Percentiles rank a stretch among this genome's conserved stretches.
Conservation (phyloP, 2,113 vertebrate genomes). For the Callionymus lyra region DNA sequence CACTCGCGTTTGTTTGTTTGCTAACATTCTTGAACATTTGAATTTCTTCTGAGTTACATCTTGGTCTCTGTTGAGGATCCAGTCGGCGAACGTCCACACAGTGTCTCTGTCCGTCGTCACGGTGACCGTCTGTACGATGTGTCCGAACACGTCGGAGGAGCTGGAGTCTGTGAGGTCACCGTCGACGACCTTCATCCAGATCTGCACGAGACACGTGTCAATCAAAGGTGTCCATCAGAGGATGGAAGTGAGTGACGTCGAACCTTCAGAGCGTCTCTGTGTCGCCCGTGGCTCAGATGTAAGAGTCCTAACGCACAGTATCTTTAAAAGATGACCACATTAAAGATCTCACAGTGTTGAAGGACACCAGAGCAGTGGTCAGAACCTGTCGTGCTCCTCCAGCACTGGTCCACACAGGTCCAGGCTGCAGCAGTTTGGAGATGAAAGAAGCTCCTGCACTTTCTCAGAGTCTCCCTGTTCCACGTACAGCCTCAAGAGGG, state of each 20-base stretch:
- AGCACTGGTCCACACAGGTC: conserved; percentile 38
- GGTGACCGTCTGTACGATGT: conserved; percentile 48
- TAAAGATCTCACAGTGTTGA: not conserved
- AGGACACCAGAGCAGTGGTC: not conserved
- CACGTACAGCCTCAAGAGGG: conserved; percentile 52
- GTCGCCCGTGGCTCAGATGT: conserved; percentile 43
- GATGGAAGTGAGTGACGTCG: not conserved
- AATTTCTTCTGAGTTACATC: conserved; percentile 24
- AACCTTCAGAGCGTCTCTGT: conserved; percentile 52
- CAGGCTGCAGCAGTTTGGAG: conserved; percentile 42
- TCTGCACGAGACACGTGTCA: conserved; percentile 28
- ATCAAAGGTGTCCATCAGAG: too few relatives aligned
- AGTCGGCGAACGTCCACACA: conserved; percentile 55
- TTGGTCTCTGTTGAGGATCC: conserved; percentile 54
- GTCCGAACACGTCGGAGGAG: conserved; percentile 38
- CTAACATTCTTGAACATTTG: too few relatives aligned
- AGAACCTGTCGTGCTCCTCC: conserved; percentile 48
- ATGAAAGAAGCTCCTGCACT: conserved; percentile 37
- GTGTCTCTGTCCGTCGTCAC: conserved; percentile 34
- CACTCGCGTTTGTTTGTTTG: too few relatives aligned
- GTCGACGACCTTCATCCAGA: conserved; percentile 54
- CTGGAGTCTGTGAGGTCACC: conserved; percentile 29
- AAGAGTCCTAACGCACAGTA: conserved; percentile 56
- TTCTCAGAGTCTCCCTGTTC: conserved; percentile 27
- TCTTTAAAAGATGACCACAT: conserved; percentile 16